Conservation (phyloP, 2,113 vertebrate species). For the Calypte anna region DNA sequence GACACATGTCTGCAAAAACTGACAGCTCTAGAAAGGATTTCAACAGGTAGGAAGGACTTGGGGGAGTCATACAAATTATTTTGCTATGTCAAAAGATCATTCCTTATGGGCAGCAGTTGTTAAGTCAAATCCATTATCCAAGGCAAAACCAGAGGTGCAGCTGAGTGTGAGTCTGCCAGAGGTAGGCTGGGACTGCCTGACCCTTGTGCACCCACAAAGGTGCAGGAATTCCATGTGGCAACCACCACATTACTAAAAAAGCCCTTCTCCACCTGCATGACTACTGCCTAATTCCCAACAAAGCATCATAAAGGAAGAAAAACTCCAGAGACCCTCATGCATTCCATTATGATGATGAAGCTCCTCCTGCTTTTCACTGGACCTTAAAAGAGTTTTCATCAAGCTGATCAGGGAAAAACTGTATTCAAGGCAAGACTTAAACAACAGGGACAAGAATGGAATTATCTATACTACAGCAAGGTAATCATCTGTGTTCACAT, state of each 20-base stretch:
- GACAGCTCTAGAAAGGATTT: background rate
- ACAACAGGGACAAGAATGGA: background rate
- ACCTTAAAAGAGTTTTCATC: background rate
- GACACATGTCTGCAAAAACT: background rate
- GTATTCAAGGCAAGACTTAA: background rate
- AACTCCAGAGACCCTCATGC: background rate
- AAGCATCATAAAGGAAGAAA: background rate
- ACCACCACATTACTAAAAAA: background rate
- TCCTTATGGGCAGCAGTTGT: background rate
- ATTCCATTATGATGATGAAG: background rate
- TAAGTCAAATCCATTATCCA: background rate
- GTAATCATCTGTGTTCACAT: background rate
- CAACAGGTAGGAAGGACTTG: background rate
- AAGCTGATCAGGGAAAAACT: background rate
- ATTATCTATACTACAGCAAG: background rate
- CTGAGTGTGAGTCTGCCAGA: background rate
- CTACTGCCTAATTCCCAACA: background rate
- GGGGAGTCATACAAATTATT: background rate
- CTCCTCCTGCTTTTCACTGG: background rate
- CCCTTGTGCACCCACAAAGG: accelerated
- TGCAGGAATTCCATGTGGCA: background rate
- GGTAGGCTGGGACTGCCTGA: background rate
- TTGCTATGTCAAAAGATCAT: background rate
- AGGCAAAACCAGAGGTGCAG: background rate
- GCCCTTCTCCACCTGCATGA: background rate